phyloP scores from a whole-genome alignment of 2,113 vertebrate genomes.

The Eubucco bourcierii region DNA sequence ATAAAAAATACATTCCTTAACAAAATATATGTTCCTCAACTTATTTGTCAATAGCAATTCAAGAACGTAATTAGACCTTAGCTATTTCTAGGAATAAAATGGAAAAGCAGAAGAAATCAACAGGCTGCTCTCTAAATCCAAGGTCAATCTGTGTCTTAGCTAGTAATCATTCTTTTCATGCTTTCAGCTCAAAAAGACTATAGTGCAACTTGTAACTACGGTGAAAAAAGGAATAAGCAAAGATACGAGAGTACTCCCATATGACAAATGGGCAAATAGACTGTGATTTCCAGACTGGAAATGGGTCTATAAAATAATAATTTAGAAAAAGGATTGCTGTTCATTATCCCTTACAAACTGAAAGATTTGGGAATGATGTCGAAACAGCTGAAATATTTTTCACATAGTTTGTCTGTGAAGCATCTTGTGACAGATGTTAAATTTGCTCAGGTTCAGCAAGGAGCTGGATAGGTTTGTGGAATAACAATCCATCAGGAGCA shows the following conservation, averaged over 20 bases:
- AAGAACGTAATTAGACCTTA: background rate
- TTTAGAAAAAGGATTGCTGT: background rate
- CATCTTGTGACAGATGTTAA: background rate
- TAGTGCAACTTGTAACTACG: background rate
- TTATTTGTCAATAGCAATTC: background rate
- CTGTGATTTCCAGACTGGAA: background rate
- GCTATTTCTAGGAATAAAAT: background rate
- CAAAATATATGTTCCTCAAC: background rate
- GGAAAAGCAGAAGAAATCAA: background rate
- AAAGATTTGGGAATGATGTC: background rate
- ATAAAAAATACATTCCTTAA: background rate
- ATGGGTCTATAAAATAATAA: background rate
- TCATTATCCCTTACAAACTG: background rate
- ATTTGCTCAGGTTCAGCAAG: background rate
- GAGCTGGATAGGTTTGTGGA: background rate
- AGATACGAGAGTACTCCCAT: background rate
- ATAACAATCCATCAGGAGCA: background rate
- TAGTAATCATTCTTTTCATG: background rate
- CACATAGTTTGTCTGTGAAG: background rate
- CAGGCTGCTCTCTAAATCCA: background rate
- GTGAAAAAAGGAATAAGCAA: background rate
- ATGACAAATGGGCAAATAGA: background rate
- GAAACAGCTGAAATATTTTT: background rate
- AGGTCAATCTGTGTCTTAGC: background rate
- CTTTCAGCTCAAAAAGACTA: background rate